These are phyloP conservation scores for Trypoxylus dichotomus DNA, from an alignment of 1,140 invertebrate species.

Conservation along the genomic window DNA sequence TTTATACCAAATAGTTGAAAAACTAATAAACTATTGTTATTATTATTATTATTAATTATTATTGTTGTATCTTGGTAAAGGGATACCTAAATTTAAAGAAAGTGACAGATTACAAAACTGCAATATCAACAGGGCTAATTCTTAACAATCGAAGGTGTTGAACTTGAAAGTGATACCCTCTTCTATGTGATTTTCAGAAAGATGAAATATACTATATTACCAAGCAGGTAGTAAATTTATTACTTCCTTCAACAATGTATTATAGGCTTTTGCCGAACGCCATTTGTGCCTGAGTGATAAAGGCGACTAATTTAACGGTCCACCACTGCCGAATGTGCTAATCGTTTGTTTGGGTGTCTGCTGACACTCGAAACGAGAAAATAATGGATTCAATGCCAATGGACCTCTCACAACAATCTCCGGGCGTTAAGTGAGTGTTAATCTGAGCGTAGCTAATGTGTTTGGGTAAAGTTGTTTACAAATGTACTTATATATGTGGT, in stretches of 20 bases:
- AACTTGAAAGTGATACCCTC: too few species aligned
- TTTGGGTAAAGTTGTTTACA: neutral
- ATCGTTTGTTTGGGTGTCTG: slow-evolving; percentile 18
- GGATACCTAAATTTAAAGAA: too few species aligned
- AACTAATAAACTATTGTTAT: too few species aligned
- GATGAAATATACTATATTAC: neutral
- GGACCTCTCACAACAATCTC: neutral
- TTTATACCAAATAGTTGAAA: too few species aligned
- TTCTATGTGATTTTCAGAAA: neutral
- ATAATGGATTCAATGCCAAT: slow-evolving; percentile 14
- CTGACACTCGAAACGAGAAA: slow-evolving; percentile 19
- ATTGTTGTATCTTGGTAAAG: too few species aligned
- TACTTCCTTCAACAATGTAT: neutral
- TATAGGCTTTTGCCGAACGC: neutral
- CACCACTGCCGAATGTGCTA: slow-evolving; percentile 9
- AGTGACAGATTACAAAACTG: too few species aligned
- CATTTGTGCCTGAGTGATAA: neutral
- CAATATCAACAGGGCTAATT: too few species aligned
- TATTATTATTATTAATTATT: too few species aligned
- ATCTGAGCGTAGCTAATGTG: slow-evolving; percentile 19
- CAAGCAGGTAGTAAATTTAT: slow-evolving; percentile 6
- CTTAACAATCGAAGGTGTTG: too few species aligned
- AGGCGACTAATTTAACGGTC: neutral
- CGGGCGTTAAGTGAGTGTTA: slow-evolving; percentile 10
- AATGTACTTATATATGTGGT: neutral